These are phyloP conservation scores for Encarsia formosa DNA, from an alignment of 2,888 invertebrate species.

Conservation along the genomic window DNA sequence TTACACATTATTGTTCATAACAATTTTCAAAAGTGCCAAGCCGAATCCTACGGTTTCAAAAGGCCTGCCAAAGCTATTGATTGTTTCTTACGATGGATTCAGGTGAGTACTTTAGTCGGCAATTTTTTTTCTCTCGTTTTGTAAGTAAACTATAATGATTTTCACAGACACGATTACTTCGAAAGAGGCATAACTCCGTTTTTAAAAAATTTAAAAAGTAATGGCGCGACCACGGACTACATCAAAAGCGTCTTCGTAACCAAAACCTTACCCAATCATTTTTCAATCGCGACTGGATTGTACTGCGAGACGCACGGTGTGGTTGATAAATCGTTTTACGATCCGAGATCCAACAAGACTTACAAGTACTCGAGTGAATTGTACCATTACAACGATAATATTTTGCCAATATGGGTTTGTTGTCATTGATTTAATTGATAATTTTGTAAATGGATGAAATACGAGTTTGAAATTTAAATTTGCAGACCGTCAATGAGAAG, in stretches of 20 bases:
- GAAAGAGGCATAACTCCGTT: constrained; percentile 55
- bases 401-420: constrained; percentile 59
- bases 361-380: constrained; percentile 46
- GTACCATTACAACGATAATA: constrained; percentile 57
- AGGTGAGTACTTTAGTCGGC: constrained; percentile 2
- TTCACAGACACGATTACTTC: constrained; percentile 60
- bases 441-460: not conserved
- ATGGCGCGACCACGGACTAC: constrained; percentile 59
- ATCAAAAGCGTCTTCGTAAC: constrained; percentile 58
- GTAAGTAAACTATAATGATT: not conserved
- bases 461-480: not conserved
- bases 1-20: no score
- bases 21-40: no score
- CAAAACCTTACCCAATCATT: constrained; percentile 73
- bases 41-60: no score
- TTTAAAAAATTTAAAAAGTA: constrained; percentile 56
- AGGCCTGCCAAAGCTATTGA: constrained; percentile 2
- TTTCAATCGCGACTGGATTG: constrained; percentile 66
- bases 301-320: constrained; percentile 68
- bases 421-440: constrained; percentile 21
- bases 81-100: not conserved
- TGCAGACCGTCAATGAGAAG: constrained; percentile 52
- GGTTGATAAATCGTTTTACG: constrained; percentile 60
- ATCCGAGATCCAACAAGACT: constrained; percentile 47
- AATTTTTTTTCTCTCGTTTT: not conserved